Evolutionary conservation across 2,797 vertebrate genomes (phyloP).

Genomic region (Anisognathus igniventris): DNA sequence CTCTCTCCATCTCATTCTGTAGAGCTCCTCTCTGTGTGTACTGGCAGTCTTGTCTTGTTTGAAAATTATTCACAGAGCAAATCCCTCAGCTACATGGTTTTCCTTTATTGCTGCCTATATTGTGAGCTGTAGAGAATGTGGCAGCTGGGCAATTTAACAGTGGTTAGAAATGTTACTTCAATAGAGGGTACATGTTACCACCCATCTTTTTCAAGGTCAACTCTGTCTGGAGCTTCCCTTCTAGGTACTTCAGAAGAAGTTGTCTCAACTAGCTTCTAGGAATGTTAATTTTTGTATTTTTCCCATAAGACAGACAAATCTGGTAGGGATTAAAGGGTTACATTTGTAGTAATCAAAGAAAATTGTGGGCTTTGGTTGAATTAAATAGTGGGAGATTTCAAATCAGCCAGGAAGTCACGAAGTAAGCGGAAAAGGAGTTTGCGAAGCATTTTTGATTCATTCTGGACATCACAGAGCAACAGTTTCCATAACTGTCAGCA

Average conservation of each 20-base stretch:
- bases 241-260: not conserved
- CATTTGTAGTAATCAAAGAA: slow-evolving; percentile 57
- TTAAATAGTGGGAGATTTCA: slow-evolving; percentile 56
- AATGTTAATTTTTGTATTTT: slow-evolving; percentile 26
- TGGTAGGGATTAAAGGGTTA: slow-evolving; percentile 29
- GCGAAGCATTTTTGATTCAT: slow-evolving; percentile 42
- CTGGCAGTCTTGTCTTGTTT: not conserved
- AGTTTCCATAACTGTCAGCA: slow-evolving; percentile 30
- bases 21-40: not conserved
- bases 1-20: not conserved
- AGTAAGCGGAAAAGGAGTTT: slow-evolving; percentile 45
- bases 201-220: not conserved
- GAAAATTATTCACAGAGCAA: not conserved
- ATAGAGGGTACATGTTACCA: not conserved
- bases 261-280: slow-evolving; percentile 29
- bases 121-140: not conserved
- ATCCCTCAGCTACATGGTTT: not conserved
- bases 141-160: not conserved
- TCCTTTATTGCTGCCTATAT: not conserved
- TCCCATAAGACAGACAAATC: slow-evolving; percentile 20
- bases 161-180: not conserved
- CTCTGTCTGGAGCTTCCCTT: not conserved
- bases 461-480: slow-evolving; percentile 34
- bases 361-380: not conserved
- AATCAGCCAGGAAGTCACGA: slow-evolving; percentile 44